Conservation (phyloP, 2,797 vertebrate species). For the Acanthurus lineatus region DNA sequence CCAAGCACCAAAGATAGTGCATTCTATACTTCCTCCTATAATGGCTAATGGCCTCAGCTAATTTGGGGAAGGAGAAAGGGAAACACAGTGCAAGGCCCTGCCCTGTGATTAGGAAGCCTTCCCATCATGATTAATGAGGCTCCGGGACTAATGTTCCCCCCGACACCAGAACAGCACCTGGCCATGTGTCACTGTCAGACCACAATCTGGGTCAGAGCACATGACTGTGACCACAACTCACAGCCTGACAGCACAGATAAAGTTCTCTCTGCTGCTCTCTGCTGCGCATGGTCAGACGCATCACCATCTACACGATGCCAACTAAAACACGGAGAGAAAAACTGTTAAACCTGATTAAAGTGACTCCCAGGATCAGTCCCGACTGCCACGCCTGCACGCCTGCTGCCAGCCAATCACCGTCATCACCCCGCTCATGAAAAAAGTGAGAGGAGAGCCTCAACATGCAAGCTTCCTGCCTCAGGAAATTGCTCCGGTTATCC, state of each 20-base stretch:
- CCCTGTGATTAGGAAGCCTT: constrained; percentile 64
- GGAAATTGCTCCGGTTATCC: constrained; percentile 58
- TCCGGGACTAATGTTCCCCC: constrained; percentile 65
- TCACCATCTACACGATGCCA: neutral
- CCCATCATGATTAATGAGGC: constrained; percentile 74
- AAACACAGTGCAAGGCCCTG: constrained; percentile 51
- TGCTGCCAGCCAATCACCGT: neutral
- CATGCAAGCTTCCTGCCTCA: constrained; percentile 46
- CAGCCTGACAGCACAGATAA: constrained; percentile 41
- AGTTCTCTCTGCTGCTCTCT: constrained; percentile 26
- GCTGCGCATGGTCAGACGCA: constrained; percentile 10
- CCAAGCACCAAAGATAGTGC: neutral
- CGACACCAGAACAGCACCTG: constrained; percentile 61
- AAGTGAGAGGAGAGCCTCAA: constrained; percentile 27
- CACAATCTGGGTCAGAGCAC: constrained; percentile 69
- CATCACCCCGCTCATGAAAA: constrained; percentile 14
- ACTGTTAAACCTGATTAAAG: constrained; percentile 2
- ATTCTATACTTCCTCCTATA: constrained; percentile 15
- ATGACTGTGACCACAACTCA: constrained; percentile 38
- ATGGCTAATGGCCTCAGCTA: constrained; percentile 18
- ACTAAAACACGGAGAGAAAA: constrained; percentile 19
- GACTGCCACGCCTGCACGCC: neutral
- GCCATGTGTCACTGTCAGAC: constrained; percentile 77
- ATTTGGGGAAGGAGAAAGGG: constrained; percentile 32
- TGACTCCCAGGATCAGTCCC: neutral